Evolutionary conservation across 1,140 invertebrate species (phyloP), one percentile per base, ranked within the genome.

Genomic region (Pseudachorutes palmiensis): DNA sequence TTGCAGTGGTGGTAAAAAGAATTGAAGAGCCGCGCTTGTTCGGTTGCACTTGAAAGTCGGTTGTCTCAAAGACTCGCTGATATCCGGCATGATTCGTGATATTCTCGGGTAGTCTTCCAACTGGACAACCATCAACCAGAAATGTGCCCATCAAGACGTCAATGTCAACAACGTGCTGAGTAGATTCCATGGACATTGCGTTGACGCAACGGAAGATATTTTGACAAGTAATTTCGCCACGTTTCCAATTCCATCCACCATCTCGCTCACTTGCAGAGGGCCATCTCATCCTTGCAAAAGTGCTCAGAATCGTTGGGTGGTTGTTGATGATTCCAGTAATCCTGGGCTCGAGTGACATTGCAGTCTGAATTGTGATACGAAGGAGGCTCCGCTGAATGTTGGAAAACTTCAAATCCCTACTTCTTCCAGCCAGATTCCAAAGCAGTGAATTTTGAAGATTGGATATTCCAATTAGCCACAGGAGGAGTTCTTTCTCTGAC

Each of bases 51-150:
- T 64, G 33, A 36, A 69, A 69, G 16, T 3, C 19, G 49, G 61
- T 64, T 3, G 58, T 65, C 24, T 51, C 55, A 24, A 69, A 69
- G 0, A 45, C 31, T 30, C 67, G 1, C 19, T 65, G 31, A 51
- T 58, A 69, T 24, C 60, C 62, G 0, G 28, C 19, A 30, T 65
- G 59, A 19, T 36, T 62, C 62, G 65, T 64, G 22, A 66, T 63
- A 2, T 9, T 19, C 19, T 19, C 24, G 0, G 69, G 41, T 22
- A 70, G 41, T 16, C 61, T 32, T 1, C 32, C 22, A 5, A 61
- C 61, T 1, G 69, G 69, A 16, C n/a, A 60, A 55, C 69, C 69
- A 55, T 70, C 48, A 0, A 70, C 69, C 1, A 70, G 22, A 62
- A 70, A 70, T 2, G 31, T 19, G 5, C 69, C 69, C 3, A 5